Conservation (phyloP, 2,888 invertebrate genomes). For the Heliconius sara region DNA sequence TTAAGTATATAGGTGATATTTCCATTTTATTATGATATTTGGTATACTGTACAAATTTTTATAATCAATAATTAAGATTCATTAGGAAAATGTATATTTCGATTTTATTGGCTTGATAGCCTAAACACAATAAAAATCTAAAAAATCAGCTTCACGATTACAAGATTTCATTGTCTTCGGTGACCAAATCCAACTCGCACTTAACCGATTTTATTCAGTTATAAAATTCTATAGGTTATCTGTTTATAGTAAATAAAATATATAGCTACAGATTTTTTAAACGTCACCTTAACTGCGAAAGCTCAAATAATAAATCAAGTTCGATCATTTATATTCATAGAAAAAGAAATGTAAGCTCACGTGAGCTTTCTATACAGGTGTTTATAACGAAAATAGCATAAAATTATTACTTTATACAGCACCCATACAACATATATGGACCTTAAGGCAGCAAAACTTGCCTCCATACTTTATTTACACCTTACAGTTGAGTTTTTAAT, state of each 20-base stretch:
- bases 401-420: slow-evolving; percentile 12
- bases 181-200: no score
- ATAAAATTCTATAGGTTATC: no score
- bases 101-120: no score
- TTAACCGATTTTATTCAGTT: no score
- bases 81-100: no score
- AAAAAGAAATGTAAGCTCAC: slow-evolving; percentile 20
- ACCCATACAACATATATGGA: slow-evolving; percentile 3
- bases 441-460: not conserved
- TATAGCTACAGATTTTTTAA: not conserved
- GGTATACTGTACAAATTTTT: no score
- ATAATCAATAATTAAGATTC: no score
- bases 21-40: no score
- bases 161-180: no score
- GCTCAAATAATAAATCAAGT: not conserved
- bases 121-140: no score
- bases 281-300: not conserved
- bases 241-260: not conserved
- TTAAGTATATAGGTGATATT: no score
- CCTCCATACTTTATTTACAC: slow-evolving; percentile 9
- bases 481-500: slow-evolving; percentile 1
- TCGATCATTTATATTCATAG: slow-evolving; percentile 5
- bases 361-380: slow-evolving; percentile 18
- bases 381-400: slow-evolving; percentile 19
- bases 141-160: no score